These are phyloP conservation scores for Brachyhypopomus gauderio DNA, from an alignment of 2,113 vertebrate genomes.

Conservation along the genomic window DNA sequence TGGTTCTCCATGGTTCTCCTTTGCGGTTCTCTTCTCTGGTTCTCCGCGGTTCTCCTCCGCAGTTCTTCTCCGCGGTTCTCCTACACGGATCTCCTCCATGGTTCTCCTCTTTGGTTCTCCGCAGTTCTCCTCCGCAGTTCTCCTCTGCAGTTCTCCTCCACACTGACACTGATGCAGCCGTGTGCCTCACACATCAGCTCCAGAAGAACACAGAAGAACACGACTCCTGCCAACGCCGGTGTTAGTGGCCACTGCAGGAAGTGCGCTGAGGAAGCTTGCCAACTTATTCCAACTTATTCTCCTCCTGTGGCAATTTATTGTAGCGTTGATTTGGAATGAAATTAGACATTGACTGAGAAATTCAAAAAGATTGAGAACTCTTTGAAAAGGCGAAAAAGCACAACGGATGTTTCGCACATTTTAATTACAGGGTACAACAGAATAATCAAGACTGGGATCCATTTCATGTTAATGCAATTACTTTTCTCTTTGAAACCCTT, in stretches of 20 bases:
- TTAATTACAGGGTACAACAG: slow-evolving; percentile 47
- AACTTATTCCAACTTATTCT: not conserved
- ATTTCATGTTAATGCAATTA: slow-evolving; percentile 52
- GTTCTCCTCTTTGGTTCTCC: no score
- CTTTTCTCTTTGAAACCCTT: slow-evolving; percentile 49
- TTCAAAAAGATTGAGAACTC: slow-evolving; percentile 31
- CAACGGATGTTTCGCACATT: slow-evolving; percentile 50
- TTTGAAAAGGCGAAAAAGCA: slow-evolving; percentile 18
- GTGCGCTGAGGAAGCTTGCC: slow-evolving; percentile 53
- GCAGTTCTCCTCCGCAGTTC: not conserved
- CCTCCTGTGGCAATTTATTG: slow-evolving; percentile 1
- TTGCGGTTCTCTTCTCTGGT: not conserved
- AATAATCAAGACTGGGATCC: slow-evolving; percentile 35
- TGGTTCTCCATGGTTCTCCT: not conserved
- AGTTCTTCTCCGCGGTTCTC: no score
- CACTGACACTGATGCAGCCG: slow-evolving; percentile 50
- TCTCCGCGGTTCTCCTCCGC: not conserved
- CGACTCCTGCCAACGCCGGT: slow-evolving; percentile 63
- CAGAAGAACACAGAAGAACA: slow-evolving; percentile 65
- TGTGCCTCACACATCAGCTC: slow-evolving; percentile 61
- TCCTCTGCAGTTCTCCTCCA: not conserved
- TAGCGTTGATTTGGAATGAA: slow-evolving; percentile 32
- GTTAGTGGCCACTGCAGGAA: slow-evolving; percentile 58
- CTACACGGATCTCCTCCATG: no score
- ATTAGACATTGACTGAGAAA: slow-evolving; percentile 51